A percentile compares a stretch with the other conserved stretches of the same genome.
phyloP scores from a whole-genome alignment of 2,797 vertebrate species.

The Trichosurus vulpecula region DNA sequence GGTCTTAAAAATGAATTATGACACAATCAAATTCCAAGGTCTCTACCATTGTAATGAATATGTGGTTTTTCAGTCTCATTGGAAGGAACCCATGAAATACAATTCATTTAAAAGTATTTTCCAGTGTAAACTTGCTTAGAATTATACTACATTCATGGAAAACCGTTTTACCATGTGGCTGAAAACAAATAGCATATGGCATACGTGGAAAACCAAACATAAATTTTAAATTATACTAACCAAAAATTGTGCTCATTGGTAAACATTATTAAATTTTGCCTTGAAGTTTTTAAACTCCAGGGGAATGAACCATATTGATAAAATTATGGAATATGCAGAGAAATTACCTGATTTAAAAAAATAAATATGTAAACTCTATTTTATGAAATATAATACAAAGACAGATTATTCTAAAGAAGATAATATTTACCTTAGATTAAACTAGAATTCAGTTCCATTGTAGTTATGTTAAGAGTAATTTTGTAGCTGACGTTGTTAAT shows the following conservation, averaged over 20 bases:
- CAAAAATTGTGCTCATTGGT: constrained; percentile 72
- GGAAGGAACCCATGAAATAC: constrained; percentile 62
- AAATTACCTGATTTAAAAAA: constrained; percentile 42
- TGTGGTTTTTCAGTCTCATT: constrained; percentile 58
- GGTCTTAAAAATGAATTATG: constrained; percentile 78
- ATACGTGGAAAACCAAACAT: constrained; percentile 59
- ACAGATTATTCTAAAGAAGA: neutral
- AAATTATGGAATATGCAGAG: constrained; percentile 12
- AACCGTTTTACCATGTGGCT: constrained; percentile 72
- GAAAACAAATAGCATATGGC: constrained; percentile 70
- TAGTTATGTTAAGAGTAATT: constrained; percentile 34
- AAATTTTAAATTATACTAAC: constrained; percentile 67
- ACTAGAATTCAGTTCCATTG: constrained; percentile 11
- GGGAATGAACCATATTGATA: constrained; percentile 46
- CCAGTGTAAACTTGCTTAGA: constrained; percentile 74
- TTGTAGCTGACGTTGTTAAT: neutral
- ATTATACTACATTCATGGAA: constrained; percentile 63
- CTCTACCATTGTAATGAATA: constrained; percentile 63
- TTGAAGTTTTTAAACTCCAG: constrained; percentile 39
- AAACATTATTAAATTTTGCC: constrained; percentile 67
- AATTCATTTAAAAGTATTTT: constrained; percentile 74
- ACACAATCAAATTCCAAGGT: constrained; percentile 64
- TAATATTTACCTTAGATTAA: neutral
- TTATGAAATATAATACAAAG: neutral
- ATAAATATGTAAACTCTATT: neutral